Evolutionary conservation across 2,797 vertebrate species (phyloP).

Genomic region (Moxostoma hubbsi): DNA sequence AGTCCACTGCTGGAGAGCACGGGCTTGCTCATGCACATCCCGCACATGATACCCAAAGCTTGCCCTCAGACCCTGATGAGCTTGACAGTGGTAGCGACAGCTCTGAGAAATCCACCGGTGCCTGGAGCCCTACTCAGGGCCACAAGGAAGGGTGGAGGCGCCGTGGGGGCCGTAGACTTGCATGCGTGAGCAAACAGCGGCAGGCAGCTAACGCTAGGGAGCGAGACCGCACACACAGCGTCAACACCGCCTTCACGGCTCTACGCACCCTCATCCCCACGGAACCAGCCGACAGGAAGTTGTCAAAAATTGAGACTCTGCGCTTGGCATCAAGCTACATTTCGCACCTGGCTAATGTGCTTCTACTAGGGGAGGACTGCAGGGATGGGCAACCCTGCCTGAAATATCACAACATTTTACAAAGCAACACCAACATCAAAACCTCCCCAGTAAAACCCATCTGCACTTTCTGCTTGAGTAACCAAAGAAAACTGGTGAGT

Average conservation of each 20-base stretch:
- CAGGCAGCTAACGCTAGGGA: constrained; percentile 91
- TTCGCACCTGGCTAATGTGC: constrained; percentile 87
- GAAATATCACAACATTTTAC: constrained; percentile 74
- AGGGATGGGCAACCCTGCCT: constrained; percentile 79
- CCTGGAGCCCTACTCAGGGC: constrained; percentile 54
- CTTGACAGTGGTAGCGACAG: constrained; percentile 79
- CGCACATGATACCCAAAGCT: constrained; percentile 43
- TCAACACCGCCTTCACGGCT: constrained; percentile 87
- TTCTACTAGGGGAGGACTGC: constrained; percentile 81
- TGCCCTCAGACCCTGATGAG: constrained; percentile 75
- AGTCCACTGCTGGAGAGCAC: constrained; percentile 70
- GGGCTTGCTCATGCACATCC: constrained; percentile 6
- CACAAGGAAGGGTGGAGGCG: constrained; percentile 28
- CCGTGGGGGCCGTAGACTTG: constrained; percentile 57
- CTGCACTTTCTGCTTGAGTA: constrained; percentile 91
- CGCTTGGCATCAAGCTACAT: constrained; percentile 91
- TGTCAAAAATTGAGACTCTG: constrained; percentile 92
- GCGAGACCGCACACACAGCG: constrained; percentile 88
- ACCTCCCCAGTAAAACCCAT: constrained; percentile 78
- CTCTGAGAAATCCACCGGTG: constrained; percentile 75
- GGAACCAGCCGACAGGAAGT: constrained; percentile 85
- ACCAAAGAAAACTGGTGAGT: constrained; percentile 86
- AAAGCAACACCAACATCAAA: constrained; percentile 59
- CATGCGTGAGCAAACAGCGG: constrained; percentile 78
- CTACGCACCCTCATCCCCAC: constrained; percentile 90